Conservation (phyloP, 2,797 vertebrate species). For the Chromobotia macracanthus region DNA sequence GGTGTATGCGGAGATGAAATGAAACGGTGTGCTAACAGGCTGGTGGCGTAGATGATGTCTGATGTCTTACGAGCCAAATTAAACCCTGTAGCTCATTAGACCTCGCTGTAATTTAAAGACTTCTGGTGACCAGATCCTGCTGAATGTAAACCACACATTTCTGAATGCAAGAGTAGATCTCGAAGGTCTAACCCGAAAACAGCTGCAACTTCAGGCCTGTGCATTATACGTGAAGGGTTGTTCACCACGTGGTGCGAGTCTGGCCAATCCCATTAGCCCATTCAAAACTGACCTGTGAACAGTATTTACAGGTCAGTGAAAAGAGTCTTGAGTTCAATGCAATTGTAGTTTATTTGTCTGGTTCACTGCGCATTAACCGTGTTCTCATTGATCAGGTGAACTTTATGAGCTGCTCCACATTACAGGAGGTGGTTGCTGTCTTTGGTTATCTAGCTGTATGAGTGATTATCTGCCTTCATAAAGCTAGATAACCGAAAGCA, state of each 20-base stretch:
- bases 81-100: too few relatives aligned
- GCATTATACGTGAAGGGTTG: background rate
- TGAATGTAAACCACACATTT: too few relatives aligned
- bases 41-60: background rate
- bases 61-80: background rate
- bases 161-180: too few relatives aligned
- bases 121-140: too few relatives aligned
- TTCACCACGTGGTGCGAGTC: conserved; percentile 10
- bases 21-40: background rate
- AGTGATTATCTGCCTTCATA: conserved; percentile 91
- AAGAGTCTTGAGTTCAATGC: background rate
- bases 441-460: conserved; percentile 92
- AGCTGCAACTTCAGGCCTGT: conserved; percentile 12
- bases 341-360: background rate
- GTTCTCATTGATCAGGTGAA: conserved; percentile 51
- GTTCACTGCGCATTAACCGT: conserved; percentile 15
- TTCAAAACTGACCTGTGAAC: conserved; percentile 16
- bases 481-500: conserved; percentile 99
- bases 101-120: too few relatives aligned
- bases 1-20: background rate
- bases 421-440: conserved; percentile 87
- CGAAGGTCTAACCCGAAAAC: conserved; percentile 3
- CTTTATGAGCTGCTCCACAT: conserved; percentile 20
- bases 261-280: background rate
- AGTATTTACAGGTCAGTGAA: conserved; percentile 20